Base-by-base conservation (phyloP, 2,888 invertebrate species). In the Parnassius smintheus region DNA sequence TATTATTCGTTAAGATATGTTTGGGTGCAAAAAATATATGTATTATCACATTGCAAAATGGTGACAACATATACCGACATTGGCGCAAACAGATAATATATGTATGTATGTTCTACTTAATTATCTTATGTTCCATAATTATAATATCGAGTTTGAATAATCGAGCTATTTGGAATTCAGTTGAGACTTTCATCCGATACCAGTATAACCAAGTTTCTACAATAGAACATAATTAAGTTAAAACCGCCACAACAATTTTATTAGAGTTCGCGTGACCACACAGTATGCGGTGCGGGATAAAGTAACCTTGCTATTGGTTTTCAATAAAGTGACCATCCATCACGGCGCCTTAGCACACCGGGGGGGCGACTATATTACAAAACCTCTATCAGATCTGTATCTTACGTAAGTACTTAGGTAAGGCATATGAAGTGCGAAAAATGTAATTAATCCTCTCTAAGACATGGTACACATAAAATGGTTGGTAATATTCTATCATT, bases 341-440 rank as follows among this genome's bases (percentile, higher is more conserved):
- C 91, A 91, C 80, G 80, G 70, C 78, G 89, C 83, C 87, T 86
- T 82, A 81, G 75, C 88, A 68, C 91, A 65, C 68, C 82, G 68
- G 91, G 91, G 91, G 87, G 89, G 81, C 83, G 82, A 81, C 83
- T 89, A 86, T 91, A 91, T 91, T 90, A 90, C 88, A 90, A 83
- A 86, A 84, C 86, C 88, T 84, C 82, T 83, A 83, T 88, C 86
- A 85, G 83, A 74, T 77, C 70, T 72, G 72, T 73, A 73, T 57
- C 64, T 60, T 18, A 49, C 7, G 9, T 13, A n/a, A 46, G 46
- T 46, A n/a, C 25, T 13, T 13, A 18, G 49, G 18, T 49, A 64
- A 60, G 56, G 48, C 44, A 41, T 45, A 45, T 18, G 35, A 56
- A 59, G 56, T 64, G 64, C 35, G 48, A 57, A 56, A 57, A 25